Evolutionary conservation across 2,113 vertebrate genomes (phyloP).

Genomic region (Erythrocercus mccallii): DNA sequence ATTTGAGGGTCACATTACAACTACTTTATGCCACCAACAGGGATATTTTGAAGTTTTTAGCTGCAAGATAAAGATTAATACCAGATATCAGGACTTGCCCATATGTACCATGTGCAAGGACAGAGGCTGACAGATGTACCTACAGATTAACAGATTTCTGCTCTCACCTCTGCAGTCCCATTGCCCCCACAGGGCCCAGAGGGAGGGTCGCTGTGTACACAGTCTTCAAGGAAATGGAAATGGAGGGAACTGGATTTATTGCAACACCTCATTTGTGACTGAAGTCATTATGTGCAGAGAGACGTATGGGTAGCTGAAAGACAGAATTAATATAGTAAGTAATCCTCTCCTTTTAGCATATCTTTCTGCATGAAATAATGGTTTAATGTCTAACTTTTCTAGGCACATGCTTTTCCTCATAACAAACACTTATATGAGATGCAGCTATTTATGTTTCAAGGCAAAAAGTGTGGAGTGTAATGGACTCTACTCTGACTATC

Average conservation of each 20-base stretch:
- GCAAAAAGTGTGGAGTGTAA: conserved; percentile 42
- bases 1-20: background rate
- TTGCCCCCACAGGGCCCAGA: background rate
- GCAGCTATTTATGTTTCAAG: conserved; percentile 65
- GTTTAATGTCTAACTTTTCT: conserved; percentile 64
- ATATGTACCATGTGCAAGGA: background rate
- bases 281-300: conserved; percentile 51
- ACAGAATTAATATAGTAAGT: conserved; percentile 70
- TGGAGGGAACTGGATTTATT: background rate
- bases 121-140: background rate
- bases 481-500: conserved; percentile 40
- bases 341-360: conserved; percentile 67
- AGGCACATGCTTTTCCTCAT: conserved; percentile 43
- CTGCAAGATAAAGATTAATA: background rate
- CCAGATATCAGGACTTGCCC: background rate
- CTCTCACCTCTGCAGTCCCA: background rate
- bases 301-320: conserved; percentile 49
- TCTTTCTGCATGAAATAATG: conserved; percentile 73
- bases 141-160: background rate
- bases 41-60: background rate
- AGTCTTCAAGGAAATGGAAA: background rate
- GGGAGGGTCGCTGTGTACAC: background rate
- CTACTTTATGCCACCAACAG: background rate
- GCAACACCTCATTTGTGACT: conserved; percentile 16
- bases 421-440: conserved; percentile 63